Base-by-base conservation (phyloP, 2,888 invertebrate species). In the Campoletis raptor region DNA sequence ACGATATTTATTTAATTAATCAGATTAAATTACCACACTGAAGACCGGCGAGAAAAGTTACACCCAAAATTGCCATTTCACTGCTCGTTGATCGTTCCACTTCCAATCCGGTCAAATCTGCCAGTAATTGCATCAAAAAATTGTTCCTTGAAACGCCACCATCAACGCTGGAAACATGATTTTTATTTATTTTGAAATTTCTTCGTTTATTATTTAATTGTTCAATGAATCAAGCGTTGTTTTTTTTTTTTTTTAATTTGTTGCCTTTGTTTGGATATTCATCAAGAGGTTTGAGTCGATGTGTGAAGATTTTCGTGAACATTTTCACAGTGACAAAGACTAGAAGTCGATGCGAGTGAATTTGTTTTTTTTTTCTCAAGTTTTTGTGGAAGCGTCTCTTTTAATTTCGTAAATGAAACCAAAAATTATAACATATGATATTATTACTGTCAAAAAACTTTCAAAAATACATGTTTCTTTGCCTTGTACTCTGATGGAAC, bases 131-230 rank as follows among this genome's bases (percentile, higher is more conserved):
- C 90, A 98, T 97, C 66, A 99, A 95, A 93, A 99, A 99, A 94
- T 98, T 97, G 94, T 99, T 99, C 88, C 96, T 96, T 0, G 98
- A 97, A n/a, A 99, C 98, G n/a, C 99, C 99, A 3, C 99, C 99
- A 94, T 99, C 98, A 85, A 98, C 96, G 92, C 99, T 99, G 94
- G 9, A 95, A 79, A 74, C 15, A 7, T 80, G 42, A 10, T 1
- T 42, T 21, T 48, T 18, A 45, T 54, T 78, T 8, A 64, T 77
- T 45, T 30, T 40, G 9, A 15, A 15, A 67, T 69, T 64, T 54
- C 73, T 64, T 52, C 36, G 48, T 78, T 21, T 15, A 15, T 57
- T 37, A 8, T 40, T 57, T 9, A 9, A 54, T 37, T 24, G 10
- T 67, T 67, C 0, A 24, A 21, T 30, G 30, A 1, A 2, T 30